Evolutionary conservation across 2,113 vertebrate species (phyloP).

Genomic region (Edolisoma coerulescens): DNA sequence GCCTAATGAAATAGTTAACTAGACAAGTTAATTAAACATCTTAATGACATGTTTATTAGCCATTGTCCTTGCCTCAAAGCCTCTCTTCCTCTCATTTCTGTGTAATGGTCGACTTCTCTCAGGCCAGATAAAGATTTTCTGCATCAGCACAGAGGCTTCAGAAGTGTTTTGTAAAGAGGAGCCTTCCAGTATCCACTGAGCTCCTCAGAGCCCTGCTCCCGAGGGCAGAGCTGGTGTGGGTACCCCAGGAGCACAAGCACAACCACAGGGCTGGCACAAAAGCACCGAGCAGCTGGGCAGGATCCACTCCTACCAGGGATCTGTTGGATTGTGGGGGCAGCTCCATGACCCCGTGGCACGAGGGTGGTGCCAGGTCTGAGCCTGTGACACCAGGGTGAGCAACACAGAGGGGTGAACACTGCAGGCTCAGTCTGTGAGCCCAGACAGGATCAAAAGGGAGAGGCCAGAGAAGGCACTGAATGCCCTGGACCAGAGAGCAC

Average conservation of each 20-base stretch:
- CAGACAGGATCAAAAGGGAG: not conserved
- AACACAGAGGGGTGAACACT: not conserved
- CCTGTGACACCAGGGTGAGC: not conserved
- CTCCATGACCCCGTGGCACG: fast-evolving
- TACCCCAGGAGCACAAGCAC: not conserved
- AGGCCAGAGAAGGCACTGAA: not conserved
- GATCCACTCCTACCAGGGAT: not conserved
- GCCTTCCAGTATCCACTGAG: not conserved
- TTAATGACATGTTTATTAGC: not conserved
- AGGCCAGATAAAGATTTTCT: not conserved
- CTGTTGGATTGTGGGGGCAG: not conserved
- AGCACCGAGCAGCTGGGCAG: not conserved
- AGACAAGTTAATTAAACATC: not conserved
- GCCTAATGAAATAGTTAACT: not conserved
- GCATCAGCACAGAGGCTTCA: not conserved
- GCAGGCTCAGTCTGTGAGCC: not conserved
- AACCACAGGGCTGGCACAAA: not conserved
- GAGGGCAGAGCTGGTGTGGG: not conserved
- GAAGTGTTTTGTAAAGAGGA: not conserved
- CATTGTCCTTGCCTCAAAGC: not conserved
- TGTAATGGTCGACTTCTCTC: not conserved
- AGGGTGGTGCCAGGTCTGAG: not conserved
- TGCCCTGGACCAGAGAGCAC: not conserved
- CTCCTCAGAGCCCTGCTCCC: not conserved
- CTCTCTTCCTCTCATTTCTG: not conserved